Evolutionary conservation across 1,140 invertebrate species (phyloP).

Genomic region (Drosophila pruinosa): DNA sequence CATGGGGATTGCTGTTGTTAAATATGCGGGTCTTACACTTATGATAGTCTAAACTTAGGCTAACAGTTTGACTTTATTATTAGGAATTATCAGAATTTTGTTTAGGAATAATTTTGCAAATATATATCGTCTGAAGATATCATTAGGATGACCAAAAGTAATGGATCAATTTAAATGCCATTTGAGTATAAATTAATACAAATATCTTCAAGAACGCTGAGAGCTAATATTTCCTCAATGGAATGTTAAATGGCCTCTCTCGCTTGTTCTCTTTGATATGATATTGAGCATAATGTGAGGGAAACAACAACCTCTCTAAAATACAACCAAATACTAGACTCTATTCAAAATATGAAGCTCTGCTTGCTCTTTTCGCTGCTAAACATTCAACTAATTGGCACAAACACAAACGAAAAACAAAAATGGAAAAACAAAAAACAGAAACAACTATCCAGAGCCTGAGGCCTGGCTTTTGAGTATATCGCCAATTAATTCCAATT

Average conservation of each 20-base stretch:
- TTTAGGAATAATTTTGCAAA: conserved; percentile 46
- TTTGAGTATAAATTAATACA: background rate
- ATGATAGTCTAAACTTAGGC: conserved; percentile 35
- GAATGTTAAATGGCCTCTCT: background rate
- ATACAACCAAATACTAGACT: conserved; percentile 61
- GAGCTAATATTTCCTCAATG: background rate
- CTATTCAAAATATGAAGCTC: conserved; percentile 16
- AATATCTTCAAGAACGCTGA: background rate
- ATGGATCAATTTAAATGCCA: conserved; percentile 28
- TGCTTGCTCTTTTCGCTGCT: conserved; percentile 18
- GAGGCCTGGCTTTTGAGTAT: conserved; percentile 25
- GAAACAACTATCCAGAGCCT: background rate
- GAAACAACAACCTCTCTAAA: conserved; percentile 33
- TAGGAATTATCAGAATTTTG: conserved; percentile 48
- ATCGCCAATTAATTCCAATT: conserved; percentile 46
- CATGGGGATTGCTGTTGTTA: conserved; percentile 6
- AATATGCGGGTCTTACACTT: conserved; percentile 12
- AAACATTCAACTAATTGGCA: conserved; percentile 48
- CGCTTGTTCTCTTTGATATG: conserved; percentile 13
- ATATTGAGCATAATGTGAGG: conserved; percentile 43
- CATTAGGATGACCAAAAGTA: conserved; percentile 29
- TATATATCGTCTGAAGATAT: conserved; percentile 12
- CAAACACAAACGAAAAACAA: conserved; percentile 28
- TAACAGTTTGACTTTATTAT: conserved; percentile 47
- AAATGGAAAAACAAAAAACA: background rate